Conservation (phyloP, 2,113 vertebrate genomes). For the Ardeotis arabs region DNA sequence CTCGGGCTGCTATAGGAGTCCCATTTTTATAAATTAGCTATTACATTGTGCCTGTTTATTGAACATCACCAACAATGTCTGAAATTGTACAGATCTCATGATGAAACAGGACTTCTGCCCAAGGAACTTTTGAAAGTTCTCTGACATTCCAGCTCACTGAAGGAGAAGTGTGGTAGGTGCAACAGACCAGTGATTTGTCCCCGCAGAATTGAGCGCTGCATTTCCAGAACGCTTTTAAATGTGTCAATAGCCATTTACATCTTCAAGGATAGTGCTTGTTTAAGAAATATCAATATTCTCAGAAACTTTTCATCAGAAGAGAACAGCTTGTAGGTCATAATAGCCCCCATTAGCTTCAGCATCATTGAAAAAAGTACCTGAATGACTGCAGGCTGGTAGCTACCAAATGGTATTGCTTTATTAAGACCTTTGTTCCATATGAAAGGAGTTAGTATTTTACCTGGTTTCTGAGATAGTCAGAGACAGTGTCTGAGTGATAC, state of each 20-base stretch:
- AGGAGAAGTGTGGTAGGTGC: background rate
- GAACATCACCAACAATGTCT: background rate
- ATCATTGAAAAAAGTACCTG: background rate
- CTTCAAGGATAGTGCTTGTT: background rate
- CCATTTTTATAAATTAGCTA: constrained; percentile 41
- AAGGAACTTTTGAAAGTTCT: background rate
- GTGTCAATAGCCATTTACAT: background rate
- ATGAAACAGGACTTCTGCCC: background rate
- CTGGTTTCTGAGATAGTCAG: background rate
- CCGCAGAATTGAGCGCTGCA: background rate
- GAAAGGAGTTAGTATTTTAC: background rate
- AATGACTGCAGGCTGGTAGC: background rate
- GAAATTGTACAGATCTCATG: background rate
- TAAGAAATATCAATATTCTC: background rate
- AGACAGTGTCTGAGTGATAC: background rate
- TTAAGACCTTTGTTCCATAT: background rate
- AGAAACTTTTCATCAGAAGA: background rate
- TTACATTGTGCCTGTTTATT: constrained; percentile 17
- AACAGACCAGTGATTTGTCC: background rate
- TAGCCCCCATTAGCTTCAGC: background rate
- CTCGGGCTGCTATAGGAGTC: constrained; percentile 14
- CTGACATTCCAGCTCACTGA: background rate
- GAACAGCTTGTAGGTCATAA: background rate
- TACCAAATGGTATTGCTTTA: background rate
- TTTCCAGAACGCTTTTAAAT: background rate